Evolutionary conservation across 2,888 invertebrate genomes (phyloP), one percentile per base, ranked within the genome.

Genomic region (Acleris sparsana): DNA sequence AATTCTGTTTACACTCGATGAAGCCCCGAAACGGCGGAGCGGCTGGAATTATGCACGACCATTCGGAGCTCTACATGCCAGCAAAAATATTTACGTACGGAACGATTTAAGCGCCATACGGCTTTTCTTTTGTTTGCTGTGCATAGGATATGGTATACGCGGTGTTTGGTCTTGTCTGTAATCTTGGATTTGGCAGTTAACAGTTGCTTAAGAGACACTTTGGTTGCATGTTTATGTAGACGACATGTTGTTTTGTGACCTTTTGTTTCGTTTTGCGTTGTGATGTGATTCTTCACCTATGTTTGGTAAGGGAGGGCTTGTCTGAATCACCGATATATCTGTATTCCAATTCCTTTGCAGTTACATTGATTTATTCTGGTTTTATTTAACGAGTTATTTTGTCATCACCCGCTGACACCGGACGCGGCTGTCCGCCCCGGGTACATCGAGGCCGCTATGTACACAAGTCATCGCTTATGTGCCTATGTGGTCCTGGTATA

Each of bases 381-480:
- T 62, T 55, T 57, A 63, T 63, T 79, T 80, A 75, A 80, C 78
- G 75, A 76, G 79, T 81, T 80, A 82, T 80, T 57, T 57, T 83
- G 83, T 88, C 87, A 87, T 86, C 84, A 84, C 63, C 78, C 82
- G 85, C 85, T 89, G 90, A 86, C 87, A 86, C 43, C 55, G 64
- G 64, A 49, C 64, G 53, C 56, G 57, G 83, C 80, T 83, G 84
- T 80, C 84, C 85, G 82, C 84, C 82, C 79, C 83, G 55, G 86
- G 88, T 87, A 88, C 89, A 89, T 89, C 91, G 89, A 90, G 90
- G 89, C 88, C 75, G 81, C 78, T 85, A 85, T 85, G 75, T 87
- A 86, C 84, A 85, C 85, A 86, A 84, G 88, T 89, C 85, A 88
- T 89, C 85, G 86, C 85, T 81, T 88, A 89, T 86, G 76, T 86